These are phyloP conservation scores for Laticauda laticaudata DNA, from an alignment of 2,113 vertebrate species.

Conservation along the genomic window DNA sequence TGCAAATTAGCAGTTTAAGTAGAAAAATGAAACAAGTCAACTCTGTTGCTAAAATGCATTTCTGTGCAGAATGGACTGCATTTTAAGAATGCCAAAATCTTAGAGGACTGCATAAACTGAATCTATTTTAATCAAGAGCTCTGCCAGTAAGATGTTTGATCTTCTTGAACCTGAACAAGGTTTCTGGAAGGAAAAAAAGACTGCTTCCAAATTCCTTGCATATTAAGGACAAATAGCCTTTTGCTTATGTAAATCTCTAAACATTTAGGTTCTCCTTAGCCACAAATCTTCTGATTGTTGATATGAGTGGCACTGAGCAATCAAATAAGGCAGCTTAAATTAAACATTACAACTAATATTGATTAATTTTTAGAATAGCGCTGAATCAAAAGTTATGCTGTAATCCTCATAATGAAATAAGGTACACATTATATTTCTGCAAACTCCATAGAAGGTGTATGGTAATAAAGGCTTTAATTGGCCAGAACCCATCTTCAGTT, in stretches of 20 bases:
- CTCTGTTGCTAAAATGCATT: background rate
- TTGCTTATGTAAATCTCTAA: background rate
- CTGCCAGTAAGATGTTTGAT: conserved; percentile 7
- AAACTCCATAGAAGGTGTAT: background rate
- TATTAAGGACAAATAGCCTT: conserved; percentile 8
- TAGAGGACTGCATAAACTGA: conserved; percentile 3
- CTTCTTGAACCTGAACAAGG: conserved; percentile 3
- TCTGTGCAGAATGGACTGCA: background rate
- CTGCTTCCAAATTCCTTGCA: conserved; percentile 1
- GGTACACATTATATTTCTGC: background rate
- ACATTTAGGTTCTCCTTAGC: background rate
- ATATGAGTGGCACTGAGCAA: background rate
- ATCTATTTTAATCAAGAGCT: conserved; percentile 9
- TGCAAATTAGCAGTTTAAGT: background rate
- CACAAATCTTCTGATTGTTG: background rate
- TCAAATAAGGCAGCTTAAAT: background rate
- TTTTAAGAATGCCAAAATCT: conserved; percentile 9
- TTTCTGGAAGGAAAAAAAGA: background rate
- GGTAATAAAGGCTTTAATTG: background rate
- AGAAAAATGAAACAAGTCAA: background rate
- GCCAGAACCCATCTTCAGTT: background rate
- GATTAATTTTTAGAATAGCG: background rate
- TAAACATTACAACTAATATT: background rate
- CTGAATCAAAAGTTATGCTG: background rate
- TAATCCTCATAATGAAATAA: background rate